Base-by-base conservation (phyloP, 92 coral and sea anemone genomes). In the Actinernus sp. region DNA sequence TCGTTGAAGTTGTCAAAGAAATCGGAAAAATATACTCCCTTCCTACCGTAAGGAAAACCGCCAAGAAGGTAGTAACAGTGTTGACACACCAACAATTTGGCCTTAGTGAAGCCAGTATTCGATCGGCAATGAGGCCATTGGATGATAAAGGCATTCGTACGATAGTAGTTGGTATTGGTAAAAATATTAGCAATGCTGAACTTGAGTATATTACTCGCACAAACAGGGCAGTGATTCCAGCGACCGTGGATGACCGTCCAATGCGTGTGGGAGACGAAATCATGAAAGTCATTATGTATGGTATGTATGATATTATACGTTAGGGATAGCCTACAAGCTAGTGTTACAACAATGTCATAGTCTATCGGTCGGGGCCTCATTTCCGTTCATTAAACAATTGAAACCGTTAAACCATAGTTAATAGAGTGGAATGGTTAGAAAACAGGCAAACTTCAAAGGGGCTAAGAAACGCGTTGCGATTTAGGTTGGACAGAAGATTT, bases 281-380 rank as follows among this genome's bases (percentile, higher is more conserved):
- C 46, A 65, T 65, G 72, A 65, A 49, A 49, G 26, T 65, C 23
- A 4, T 49, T 16, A 43, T 65, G 72, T 27, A 49, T 18, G 72
- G 72, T 65, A 65, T 48, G 14, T 26, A 40, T 3, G n/a, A n/a
- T n/a, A n/a, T n/a, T n/a, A n/a, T n/a, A n/a, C n/a, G n/a, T n/a
- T n/a, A n/a, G n/a, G n/a, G n/a, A n/a, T n/a, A n/a, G n/a, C n/a
- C n/a, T n/a, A n/a, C n/a, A n/a, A n/a, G n/a, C n/a, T n/a, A n/a
- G n/a, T n/a, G n/a, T n/a, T n/a, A n/a, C n/a, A n/a, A n/a, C n/a
- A n/a, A n/a, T n/a, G n/a, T n/a, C n/a, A n/a, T n/a, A n/a, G n/a
- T n/a, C n/a, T n/a, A n/a, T n/a, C n/a, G n/a, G n/a, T n/a, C n/a
- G n/a, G n/a, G n/a, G n/a, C n/a, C n/a, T n/a, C n/a, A n/a, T n/a